phyloP scores from a whole-genome alignment of 2,797 vertebrate species.

The Microtus californicus region DNA sequence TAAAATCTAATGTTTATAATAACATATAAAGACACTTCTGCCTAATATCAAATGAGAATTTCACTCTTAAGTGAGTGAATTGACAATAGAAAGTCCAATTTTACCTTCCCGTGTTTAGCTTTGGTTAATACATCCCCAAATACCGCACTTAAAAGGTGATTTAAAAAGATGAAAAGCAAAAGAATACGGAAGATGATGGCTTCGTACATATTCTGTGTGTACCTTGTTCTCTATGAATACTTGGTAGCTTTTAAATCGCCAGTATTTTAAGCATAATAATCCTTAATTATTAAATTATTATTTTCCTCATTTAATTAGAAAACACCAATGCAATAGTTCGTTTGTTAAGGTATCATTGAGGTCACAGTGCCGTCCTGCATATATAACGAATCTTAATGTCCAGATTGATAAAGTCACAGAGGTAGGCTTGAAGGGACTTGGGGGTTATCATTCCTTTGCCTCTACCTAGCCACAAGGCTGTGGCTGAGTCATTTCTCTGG shows the following conservation, averaged over 20 bases:
- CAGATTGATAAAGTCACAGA: neutral
- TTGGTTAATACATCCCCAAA: neutral
- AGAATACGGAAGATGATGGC: conserved; percentile 45
- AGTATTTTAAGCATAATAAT: conserved; percentile 50
- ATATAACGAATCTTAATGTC: neutral
- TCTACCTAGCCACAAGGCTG: neutral
- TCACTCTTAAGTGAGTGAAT: neutral
- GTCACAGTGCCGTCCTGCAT: neutral
- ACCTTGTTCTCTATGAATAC: conserved; percentile 19
- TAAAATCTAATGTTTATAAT: neutral
- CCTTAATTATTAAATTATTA: conserved; percentile 50
- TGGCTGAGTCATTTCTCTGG: neutral
- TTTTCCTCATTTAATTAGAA: conserved; percentile 48
- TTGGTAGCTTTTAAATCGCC: neutral
- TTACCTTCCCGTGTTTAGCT: conserved; percentile 30
- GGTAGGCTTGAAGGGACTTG: neutral
- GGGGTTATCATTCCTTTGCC: neutral
- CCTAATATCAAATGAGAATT: conserved; percentile 18
- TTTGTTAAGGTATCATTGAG: conserved; percentile 40
- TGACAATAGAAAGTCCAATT: conserved; percentile 21
- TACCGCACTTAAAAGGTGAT: neutral
- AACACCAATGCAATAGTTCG: neutral
- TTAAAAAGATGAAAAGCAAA: neutral
- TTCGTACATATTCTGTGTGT: neutral
- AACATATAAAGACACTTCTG: neutral